These are phyloP conservation scores for Sebastes jordani DNA, from an alignment of 2,797 vertebrate genomes.

Conservation along the genomic window DNA sequence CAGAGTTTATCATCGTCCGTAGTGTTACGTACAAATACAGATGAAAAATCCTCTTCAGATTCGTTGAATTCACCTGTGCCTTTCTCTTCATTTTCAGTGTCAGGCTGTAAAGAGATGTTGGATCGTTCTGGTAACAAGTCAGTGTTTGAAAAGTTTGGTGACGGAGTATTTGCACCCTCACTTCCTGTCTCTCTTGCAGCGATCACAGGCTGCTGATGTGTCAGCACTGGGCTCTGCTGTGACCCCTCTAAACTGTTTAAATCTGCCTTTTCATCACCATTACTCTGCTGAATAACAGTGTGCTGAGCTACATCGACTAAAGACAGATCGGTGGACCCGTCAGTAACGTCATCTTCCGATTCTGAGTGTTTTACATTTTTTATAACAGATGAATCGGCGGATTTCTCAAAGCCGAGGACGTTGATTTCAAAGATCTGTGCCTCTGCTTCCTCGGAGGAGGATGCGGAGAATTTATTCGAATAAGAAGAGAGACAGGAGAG, in stretches of 20 bases:
- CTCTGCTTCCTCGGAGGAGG: constrained; percentile 57
- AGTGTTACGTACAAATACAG: not conserved
- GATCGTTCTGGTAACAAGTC: constrained; percentile 7
- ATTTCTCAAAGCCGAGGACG: constrained; percentile 17
- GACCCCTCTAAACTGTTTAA: not conserved
- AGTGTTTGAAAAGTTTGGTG: not conserved
- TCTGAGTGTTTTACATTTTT: not conserved
- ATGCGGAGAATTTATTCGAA: constrained; percentile 64
- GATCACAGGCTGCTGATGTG: not conserved
- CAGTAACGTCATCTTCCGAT: constrained; percentile 17
- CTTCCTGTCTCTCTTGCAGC: not conserved
- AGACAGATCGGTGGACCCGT: constrained; percentile 22
- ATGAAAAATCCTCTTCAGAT: not conserved
- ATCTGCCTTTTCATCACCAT: not conserved
- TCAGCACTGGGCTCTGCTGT: not conserved
- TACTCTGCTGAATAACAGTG: constrained; percentile 8
- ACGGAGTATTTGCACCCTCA: not conserved
- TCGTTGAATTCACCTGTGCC: not conserved
- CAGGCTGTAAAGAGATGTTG: not conserved
- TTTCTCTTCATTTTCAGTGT: not conserved
- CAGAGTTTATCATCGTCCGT: constrained; percentile 17
- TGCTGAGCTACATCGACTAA: constrained; percentile 3
- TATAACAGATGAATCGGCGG: not conserved
- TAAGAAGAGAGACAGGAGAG: constrained; percentile 64
- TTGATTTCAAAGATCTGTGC: constrained; percentile 25